Conservation (phyloP, 37 sponge, comb jelly and placozoan genomes). For the Cladorhizidae sp. region DNA sequence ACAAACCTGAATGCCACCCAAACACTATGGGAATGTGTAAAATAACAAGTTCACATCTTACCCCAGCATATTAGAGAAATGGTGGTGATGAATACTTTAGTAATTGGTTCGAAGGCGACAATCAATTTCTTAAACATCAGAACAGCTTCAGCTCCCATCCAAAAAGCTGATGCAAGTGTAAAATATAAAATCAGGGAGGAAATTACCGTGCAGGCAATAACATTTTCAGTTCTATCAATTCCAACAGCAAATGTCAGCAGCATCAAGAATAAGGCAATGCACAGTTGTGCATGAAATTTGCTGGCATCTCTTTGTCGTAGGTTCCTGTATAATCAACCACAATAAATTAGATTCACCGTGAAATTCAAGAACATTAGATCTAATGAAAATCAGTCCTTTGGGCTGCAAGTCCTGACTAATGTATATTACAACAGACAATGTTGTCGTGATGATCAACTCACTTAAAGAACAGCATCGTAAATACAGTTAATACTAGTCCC, state of each 20-base stretch:
- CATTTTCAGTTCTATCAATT: slow-evolving; percentile 48
- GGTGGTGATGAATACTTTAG: slow-evolving; percentile 10
- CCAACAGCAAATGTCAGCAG: slow-evolving; percentile 53
- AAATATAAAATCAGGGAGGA: slow-evolving; percentile 58
- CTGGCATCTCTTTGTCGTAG: slow-evolving; percentile 37
- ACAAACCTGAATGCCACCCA: neutral
- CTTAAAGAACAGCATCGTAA: slow-evolving; percentile 51
- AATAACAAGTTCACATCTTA: slow-evolving; percentile 7
- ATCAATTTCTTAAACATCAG: slow-evolving; percentile 63
- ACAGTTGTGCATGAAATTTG: slow-evolving; percentile 65
- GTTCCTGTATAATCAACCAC: slow-evolving; percentile 32
- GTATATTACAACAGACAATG: neutral
- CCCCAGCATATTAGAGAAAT: slow-evolving; percentile 61
- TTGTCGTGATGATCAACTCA: slow-evolving; percentile 9
- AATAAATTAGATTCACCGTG: too few relatives aligned
- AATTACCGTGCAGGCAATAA: slow-evolving; percentile 29
- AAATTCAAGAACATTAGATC: too few relatives aligned
- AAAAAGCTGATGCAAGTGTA: slow-evolving; percentile 46
- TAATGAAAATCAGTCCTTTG: neutral
- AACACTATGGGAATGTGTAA: neutral
- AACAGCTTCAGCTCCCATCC: slow-evolving; percentile 82
- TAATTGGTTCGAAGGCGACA: slow-evolving; percentile 44
- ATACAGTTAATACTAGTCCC: slow-evolving; percentile 41
- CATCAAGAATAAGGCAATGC: slow-evolving; percentile 54
- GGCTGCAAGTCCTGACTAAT: neutral